Evolutionary conservation across 2,113 vertebrate genomes (phyloP).

Genomic region (Mungos mungo): DNA sequence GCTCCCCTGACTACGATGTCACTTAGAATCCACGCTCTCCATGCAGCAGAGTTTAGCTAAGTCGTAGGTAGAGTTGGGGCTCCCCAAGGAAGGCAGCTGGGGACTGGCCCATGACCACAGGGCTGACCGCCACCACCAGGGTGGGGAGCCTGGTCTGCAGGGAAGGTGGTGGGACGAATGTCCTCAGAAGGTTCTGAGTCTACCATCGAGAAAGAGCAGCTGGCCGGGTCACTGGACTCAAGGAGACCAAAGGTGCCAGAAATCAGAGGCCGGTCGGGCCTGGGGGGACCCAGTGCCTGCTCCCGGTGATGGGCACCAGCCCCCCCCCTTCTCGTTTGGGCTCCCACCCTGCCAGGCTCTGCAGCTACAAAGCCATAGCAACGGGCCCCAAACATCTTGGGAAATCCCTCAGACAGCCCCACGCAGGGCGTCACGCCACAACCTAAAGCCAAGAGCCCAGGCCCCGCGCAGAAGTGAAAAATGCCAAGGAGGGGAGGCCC

Average conservation of each 20-base stretch:
- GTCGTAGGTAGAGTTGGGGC: neutral
- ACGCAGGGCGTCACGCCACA: neutral
- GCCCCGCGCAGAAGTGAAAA: neutral
- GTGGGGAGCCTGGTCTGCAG: accelerated
- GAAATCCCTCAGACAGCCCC: conserved; percentile 15
- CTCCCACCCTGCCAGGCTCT: neutral
- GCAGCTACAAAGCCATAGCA: conserved; percentile 54
- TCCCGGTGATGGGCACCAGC: neutral
- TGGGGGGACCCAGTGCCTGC: neutral
- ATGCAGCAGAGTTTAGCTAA: neutral
- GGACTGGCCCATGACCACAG: accelerated
- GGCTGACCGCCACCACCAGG: neutral
- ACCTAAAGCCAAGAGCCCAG: neutral
- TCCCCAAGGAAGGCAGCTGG: neutral
- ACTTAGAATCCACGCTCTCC: neutral
- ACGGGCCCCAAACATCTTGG: conserved; percentile 19
- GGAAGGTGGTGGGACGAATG: neutral
- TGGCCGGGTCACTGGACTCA: accelerated
- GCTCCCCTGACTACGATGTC: neutral
- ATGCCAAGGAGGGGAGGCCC: neutral
- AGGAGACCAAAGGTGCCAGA: neutral
- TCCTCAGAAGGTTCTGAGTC: neutral
- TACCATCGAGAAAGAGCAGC: neutral
- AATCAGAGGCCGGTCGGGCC: neutral
- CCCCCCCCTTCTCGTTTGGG: neutral